Base-by-base conservation (phyloP, 2,888 invertebrate genomes). In the Thecophora atra region DNA sequence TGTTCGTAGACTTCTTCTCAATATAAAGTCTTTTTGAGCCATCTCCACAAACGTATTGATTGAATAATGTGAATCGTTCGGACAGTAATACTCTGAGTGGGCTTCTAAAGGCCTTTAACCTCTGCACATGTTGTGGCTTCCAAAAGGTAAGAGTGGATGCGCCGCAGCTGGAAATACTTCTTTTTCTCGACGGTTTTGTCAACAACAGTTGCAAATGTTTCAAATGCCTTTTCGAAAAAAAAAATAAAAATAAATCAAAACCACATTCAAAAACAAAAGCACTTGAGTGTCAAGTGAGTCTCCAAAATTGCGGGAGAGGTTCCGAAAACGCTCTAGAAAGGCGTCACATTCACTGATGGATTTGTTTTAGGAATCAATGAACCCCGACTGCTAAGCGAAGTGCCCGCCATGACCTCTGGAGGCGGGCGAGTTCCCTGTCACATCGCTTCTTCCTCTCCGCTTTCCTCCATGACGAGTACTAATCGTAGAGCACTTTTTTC, bases 331-430 rank as follows among this genome's bases (percentile, higher is more conserved):
- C 11, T 37, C 7, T 37, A 56, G 24, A 56, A 56, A 24, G 26
- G 21, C 56, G 26, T 56, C 26, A 8, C 11, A 30, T 58, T 30
- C 28, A 60, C 60, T n/a, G 30, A 60, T 30, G 26, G 30, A 30
- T 60, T 60, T 26, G 6, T 30, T 4, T n/a, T 17, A 30, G 60
- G 15, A 30, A 30, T 60, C 60, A 60, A 60, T 30, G 60, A 60
- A 60, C 60, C 60, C 26, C n/a, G 30, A 30, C 19, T n/a, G 37
- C 2, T n/a, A 47, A n/a, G 17, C 17, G 6, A 5, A 8, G 47
- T 47, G 47, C 47, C 17, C 37, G 11, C 37, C 37, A 37, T 37
- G 37, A 37, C 37, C 37, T 37, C 37, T 37, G 37, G 37, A 37
- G 37, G 7, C 6, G 3, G 37, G 7, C 6, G 3, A 37, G 37